Evolutionary conservation across 2,888 invertebrate genomes (phyloP), one percentile per base, ranked within the genome.

Genomic region (Amphipoea oculea): DNA sequence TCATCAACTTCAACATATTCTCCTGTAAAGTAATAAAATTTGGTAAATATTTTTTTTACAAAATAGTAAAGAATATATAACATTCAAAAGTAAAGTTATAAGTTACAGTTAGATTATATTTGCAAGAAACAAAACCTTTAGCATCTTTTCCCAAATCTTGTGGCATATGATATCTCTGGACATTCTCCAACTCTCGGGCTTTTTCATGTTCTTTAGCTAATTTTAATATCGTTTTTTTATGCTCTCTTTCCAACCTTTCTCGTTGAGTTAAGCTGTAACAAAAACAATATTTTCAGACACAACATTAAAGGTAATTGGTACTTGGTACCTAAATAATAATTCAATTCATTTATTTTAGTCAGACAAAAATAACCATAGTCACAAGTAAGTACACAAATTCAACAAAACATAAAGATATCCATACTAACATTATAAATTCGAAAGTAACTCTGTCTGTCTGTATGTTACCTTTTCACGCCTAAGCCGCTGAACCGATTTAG

Each of bases 141-240:
- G 98, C 97, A 83, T 98, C 98, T 92, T 98, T 98, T n/a, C 98
- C 98, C 90, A 98, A 96, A 93, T 98, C 99, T 90, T 98, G 98
- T 0, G 99, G 99, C 98, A 99, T 99, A 90, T 98, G 98, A 96
- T 99, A 99, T 74, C 99, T 97, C 91, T 99, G 99, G 2, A 99
- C 98, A 93, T 98, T 98, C 96, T 99, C 99, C 81, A 99, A 95
- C 92, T 99, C 99, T 78, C 99, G 97, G 0, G 99, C 99, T 92
- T 98, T 98, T 93, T 99, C 99, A 98, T 99, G 99, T 94, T 99
- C 99, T 93, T 99, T 99, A 2, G 99, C 99, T 84, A 99, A 97
- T 91, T 98, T 97, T 36, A 99, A 96, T 69, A 99, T 97, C 85
- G 98, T 98, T 92, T 99, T 99, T 93, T 99, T 99, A 93, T 99